Base-by-base conservation (phyloP, 2,888 invertebrate genomes). In the Nemotelus pantherinus region DNA sequence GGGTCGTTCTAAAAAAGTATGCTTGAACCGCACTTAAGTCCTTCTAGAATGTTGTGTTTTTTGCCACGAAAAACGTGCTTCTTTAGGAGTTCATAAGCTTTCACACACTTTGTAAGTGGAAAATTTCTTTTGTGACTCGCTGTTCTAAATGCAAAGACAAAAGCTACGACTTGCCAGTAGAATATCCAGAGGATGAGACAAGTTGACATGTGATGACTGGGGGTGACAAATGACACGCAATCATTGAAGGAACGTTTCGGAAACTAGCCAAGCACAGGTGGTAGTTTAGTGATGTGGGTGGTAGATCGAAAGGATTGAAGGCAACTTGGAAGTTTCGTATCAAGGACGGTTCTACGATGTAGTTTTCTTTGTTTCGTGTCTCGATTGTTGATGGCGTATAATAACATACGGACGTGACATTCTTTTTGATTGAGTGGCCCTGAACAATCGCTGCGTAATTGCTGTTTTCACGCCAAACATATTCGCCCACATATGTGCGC, bases 221-320 rank as follows among this genome's bases (percentile, higher is more conserved):
- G 79, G 79, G 79, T 79, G 79, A 79, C 79, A 79, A 79, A 79
- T 77, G 63, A 71, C 79, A 79, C 77, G 79, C 79, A 77, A 79
- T 68, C 75, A 70, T 55, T 2, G 50, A 53, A 70, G 4, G 70
- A 70, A 53, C 50, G 41, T 2, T 41, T 50, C 68, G 43, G 65
- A 65, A 10, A 47, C 44, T 57, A 2, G 65, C 7, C 3, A 9
- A 44, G 55, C 48, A 45, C 5, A 7, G 67, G 25, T 25, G 25
- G 25, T 25, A 25, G 25, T 25, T 25, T 25, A 25, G 25, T 25
- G 25, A 25, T 25, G 25, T 53, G 9, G 67, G 76, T 44, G 25
- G 6, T 3, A 55, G 53, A 41, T 25, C 5, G 55, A 70, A 70
- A 70, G 70, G 70, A 70, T 70, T 70, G 70, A 70, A 5, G 9